A percentile compares a stretch with the other conserved stretches of the same genome.
phyloP scores from a whole-genome alignment of 1,140 invertebrate genomes.

The Brevipalpus yothersi region DNA sequence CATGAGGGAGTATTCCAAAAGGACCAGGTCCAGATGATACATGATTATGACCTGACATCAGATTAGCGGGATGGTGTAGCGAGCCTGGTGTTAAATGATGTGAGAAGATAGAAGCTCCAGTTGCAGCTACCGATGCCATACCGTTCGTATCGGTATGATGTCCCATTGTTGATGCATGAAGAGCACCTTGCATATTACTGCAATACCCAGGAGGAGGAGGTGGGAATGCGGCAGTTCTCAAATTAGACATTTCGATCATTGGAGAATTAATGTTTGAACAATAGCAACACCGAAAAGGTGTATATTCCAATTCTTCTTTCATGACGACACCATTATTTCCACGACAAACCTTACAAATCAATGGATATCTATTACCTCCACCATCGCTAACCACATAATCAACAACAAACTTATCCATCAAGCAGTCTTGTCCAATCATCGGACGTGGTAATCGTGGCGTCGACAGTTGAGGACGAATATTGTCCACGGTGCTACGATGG shows the following conservation, averaged over 20 bases:
- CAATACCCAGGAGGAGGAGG: neutral
- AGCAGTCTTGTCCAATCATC: too few relatives aligned
- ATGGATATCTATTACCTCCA: too few relatives aligned
- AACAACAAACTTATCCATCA: too few relatives aligned
- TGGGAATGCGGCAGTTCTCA: neutral
- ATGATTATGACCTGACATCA: neutral
- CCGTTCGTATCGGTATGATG: neutral
- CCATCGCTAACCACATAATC: too few relatives aligned
- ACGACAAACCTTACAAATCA: too few relatives aligned
- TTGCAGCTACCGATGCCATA: neutral
- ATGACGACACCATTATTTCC: too few relatives aligned
- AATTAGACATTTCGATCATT: neutral
- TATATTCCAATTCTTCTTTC: too few relatives aligned
- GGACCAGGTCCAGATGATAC: neutral
- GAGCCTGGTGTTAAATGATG: neutral
- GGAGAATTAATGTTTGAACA: too few relatives aligned
- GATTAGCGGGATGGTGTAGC: neutral
- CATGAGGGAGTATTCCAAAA: conserved; percentile 11
- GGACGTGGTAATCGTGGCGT: too few relatives aligned
- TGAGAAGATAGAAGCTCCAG: neutral
- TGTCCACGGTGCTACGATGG: too few relatives aligned
- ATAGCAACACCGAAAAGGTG: too few relatives aligned
- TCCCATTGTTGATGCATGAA: neutral
- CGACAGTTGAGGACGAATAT: too few relatives aligned
- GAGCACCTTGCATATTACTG: neutral